Evolutionary conservation across 1,140 invertebrate species (phyloP).

Genomic region (Acyrthosiphon pisum): DNA sequence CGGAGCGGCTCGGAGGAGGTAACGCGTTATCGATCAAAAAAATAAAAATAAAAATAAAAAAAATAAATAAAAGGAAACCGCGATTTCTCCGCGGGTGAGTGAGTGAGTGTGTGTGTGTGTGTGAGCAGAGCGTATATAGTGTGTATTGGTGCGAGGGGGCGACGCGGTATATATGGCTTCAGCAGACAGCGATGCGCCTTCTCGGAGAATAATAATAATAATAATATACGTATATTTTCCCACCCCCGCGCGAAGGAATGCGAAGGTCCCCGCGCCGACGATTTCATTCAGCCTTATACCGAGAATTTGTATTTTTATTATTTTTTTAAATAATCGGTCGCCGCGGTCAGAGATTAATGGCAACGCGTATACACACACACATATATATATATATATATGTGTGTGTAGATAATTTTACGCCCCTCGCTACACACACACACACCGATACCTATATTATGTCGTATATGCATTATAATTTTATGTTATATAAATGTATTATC

Average conservation of each 20-base stretch:
- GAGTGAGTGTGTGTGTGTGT: neutral
- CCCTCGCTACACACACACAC: neutral
- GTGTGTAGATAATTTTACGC: neutral
- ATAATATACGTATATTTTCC: neutral
- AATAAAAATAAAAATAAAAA: constrained; percentile 28
- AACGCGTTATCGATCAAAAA: constrained; percentile 54
- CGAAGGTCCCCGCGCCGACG: neutral
- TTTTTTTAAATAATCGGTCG: constrained; percentile 48
- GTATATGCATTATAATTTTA: neutral
- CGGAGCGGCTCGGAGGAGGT: neutral
- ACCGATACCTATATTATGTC: neutral
- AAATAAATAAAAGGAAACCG: constrained; percentile 38
- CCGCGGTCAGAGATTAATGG: constrained; percentile 55
- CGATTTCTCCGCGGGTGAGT: neutral
- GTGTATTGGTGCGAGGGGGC: neutral
- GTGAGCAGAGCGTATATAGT: neutral
- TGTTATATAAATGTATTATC: neutral
- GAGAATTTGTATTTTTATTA: constrained; percentile 48
- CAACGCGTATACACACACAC: neutral
- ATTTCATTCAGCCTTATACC: constrained; percentile 42
- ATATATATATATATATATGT: neutral
- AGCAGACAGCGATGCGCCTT: constrained; percentile 55
- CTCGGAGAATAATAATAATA: constrained; percentile 9
- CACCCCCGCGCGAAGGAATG: constrained; percentile 23
- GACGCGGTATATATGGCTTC: neutral